Base-by-base conservation (phyloP, 1,140 invertebrate genomes). In the Lysiphlebus fabarum region DNA sequence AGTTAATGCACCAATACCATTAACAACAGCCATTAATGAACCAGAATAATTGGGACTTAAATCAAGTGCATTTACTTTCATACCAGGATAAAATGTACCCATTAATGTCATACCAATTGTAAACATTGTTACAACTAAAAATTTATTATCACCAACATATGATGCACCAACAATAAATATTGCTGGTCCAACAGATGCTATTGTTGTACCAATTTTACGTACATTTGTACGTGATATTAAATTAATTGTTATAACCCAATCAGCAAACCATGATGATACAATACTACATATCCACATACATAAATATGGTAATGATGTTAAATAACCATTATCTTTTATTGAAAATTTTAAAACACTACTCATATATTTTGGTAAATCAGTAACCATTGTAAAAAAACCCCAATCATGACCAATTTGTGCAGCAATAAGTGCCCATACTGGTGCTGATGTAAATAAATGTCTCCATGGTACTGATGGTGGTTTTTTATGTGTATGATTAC, bases 371-470 rank as follows among this genome's bases (percentile, higher is more conserved):
- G 95, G 95, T 12, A 98, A 78, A 73, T 94, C 90, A 6, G 92
- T 95, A 0, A 96, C 86, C 84, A 96, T 90, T 4, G 92, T 96
- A 71, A 96, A 96, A 74, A 95, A 93, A 37, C 91, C 92, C 93
- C 93, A 97, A 76, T 96, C 93, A 77, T 95, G 91, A 14, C 91
- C 91, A 68, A 93, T 83, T 66, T 84, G 77, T 10, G 92, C 88
- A 51, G 83, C 81, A 1, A 91, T 80, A 14, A 92, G 72, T 0
- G 89, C 89, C 84, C 87, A 89, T 37, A 91, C 81, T 4, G 90
- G 88, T 11, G 84, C 74, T 3, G 90, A 95, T 7, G 85, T 89
- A 0, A 96, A 73, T 33, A 91, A 85, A 7, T 84, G 81, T 49
- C 81, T 83, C 89, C 89, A 91, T 1, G 90, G 89, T 6, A 87